Conservation (phyloP, 1,140 invertebrate species). For the Kradibia gibbosae region DNA sequence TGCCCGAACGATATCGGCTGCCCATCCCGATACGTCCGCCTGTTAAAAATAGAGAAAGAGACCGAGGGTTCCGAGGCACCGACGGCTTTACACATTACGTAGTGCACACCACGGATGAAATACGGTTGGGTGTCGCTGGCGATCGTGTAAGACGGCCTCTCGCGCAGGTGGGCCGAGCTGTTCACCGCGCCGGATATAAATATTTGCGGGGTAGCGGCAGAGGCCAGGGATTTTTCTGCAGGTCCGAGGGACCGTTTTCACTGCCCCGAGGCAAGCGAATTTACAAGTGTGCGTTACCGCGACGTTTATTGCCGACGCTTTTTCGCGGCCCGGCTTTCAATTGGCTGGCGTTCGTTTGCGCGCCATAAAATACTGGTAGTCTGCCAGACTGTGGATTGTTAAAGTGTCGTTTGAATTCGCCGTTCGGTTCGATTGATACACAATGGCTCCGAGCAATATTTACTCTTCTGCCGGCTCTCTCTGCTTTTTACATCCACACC, state of each 20-base stretch:
- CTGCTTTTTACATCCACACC: too few species aligned
- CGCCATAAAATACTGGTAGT: slow-evolving; percentile 5
- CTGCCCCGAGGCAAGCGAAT: not conserved
- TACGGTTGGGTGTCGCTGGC: slow-evolving; percentile 13
- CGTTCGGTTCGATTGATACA: slow-evolving; percentile 7
- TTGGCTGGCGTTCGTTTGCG: slow-evolving; percentile 15
- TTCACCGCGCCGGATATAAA: slow-evolving; percentile 3
- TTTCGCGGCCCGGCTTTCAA: slow-evolving; percentile 14
- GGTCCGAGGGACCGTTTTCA: not conserved
- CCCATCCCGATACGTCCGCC: not conserved
- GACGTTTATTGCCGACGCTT: slow-evolving; percentile 4
- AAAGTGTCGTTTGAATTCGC: slow-evolving; percentile 3
- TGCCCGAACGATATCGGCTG: not conserved
- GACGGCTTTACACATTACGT: not conserved
- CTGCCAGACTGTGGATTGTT: not conserved
- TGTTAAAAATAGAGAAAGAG: slow-evolving; percentile 7
- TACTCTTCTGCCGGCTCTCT: not conserved
- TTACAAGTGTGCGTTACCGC: slow-evolving; percentile 16
- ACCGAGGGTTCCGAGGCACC: too few species aligned
- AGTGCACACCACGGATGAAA: not conserved
- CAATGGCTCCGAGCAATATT: not conserved
- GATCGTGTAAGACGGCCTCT: not conserved
- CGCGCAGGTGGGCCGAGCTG: slow-evolving; percentile 7
- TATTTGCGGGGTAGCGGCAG: not conserved
- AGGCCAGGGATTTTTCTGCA: not conserved